Conservation (phyloP, 2,797 vertebrate genomes). For the Tarsius wallacei region DNA sequence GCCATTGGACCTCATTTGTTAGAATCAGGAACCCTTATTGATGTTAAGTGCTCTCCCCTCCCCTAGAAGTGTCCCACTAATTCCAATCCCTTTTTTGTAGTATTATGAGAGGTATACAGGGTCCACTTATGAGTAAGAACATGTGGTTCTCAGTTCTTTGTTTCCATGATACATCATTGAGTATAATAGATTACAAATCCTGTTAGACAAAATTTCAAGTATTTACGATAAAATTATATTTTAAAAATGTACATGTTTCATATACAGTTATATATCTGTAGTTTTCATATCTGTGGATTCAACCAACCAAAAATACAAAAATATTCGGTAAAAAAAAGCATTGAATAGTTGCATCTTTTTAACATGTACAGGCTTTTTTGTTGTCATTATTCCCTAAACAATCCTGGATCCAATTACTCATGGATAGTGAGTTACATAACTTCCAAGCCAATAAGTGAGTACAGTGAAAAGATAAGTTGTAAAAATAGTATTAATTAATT, state of each 20-base stretch:
- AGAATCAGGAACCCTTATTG: too few species aligned
- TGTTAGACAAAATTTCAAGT: not conserved
- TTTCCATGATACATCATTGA: too few species aligned
- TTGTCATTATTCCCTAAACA: not conserved
- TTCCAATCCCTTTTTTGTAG: too few species aligned
- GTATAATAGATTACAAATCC: too few species aligned
- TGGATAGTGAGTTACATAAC: not conserved
- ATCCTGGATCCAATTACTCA: not conserved
- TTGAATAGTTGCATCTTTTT: not conserved
- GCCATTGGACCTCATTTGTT: too few species aligned
- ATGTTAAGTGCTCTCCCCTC: too few species aligned
- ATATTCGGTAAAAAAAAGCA: not conserved
- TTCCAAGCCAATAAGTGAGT: not conserved
- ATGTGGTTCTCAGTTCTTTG: too few species aligned
- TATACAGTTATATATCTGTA: not conserved
- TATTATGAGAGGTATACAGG: too few species aligned
- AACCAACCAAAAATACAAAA: not conserved
- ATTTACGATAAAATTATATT: conserved; percentile 33
- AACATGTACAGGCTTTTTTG: not conserved
- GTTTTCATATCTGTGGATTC: not conserved
- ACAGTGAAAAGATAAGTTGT: not conserved
- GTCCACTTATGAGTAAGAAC: too few species aligned
- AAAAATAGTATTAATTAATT: not conserved
- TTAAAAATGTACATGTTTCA: not conserved
- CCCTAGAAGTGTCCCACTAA: too few species aligned